Percentiles rank a stretch among this genome's conserved stretches.
Evolutionary conservation across 2,797 vertebrate species (phyloP).

Genomic region (Ceryle rudis): DNA sequence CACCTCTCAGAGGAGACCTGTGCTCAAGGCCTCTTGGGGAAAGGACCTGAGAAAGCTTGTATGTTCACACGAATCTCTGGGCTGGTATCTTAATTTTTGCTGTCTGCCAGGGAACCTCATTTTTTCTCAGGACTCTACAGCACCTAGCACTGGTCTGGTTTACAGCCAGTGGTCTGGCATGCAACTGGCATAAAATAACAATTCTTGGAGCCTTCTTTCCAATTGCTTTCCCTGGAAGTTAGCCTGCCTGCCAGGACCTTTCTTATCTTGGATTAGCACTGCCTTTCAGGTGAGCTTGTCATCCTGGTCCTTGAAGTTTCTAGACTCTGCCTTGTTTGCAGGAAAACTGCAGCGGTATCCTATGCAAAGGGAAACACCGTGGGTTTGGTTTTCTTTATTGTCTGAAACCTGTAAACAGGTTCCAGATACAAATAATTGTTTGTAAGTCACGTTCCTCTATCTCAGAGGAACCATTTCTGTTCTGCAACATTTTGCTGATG

Average conservation of each 20-base stretch:
- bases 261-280: background rate
- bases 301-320: background rate
- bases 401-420: conserved; percentile 24
- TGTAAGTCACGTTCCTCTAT: conserved; percentile 53
- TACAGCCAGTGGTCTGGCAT: background rate
- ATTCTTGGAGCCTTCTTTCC: background rate
- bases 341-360: background rate
- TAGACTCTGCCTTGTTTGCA: background rate
- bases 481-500: conserved; percentile 52
- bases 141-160: background rate
- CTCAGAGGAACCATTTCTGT: conserved; percentile 57
- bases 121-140: background rate
- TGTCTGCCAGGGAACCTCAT: background rate
- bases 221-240: background rate
- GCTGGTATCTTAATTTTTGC: background rate
- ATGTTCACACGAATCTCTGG: background rate
- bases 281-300: conserved; percentile 3
- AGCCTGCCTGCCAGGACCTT: background rate
- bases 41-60: background rate
- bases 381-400: conserved; percentile 25
- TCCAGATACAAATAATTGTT: conserved; percentile 53
- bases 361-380: background rate
- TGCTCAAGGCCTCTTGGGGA: background rate
- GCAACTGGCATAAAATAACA: background rate
- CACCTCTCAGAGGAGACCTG: background rate